A percentile compares a stretch with the other conserved stretches of the same genome.
These are phyloP conservation scores for Melanargia galathea DNA, from an alignment of 2,888 invertebrate genomes.

Conservation along the genomic window DNA sequence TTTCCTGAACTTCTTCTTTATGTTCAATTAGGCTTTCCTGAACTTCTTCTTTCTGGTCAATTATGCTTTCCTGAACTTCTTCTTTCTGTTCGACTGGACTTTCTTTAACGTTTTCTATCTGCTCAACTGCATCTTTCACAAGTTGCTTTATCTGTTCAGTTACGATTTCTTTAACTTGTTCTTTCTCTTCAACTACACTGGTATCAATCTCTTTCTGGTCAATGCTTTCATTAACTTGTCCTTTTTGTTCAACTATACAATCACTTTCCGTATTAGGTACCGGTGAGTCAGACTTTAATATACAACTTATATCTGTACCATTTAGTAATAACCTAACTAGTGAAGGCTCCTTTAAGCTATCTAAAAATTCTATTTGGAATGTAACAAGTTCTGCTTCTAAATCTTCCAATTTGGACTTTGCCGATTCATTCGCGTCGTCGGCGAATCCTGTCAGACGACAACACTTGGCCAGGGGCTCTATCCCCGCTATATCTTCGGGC, in stretches of 20 bases:
- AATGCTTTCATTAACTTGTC: conserved; percentile 18
- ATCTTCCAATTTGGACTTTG: conserved; percentile 62
- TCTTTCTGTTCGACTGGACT: conserved; percentile 19
- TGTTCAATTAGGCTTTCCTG: not conserved
- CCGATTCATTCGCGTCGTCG: conserved; percentile 70
- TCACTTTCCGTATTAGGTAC: conserved; percentile 28
- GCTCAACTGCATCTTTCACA: not conserved
- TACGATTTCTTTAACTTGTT: not conserved
- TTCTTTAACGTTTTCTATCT: not conserved
- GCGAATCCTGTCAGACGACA: conserved; percentile 80
- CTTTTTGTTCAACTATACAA: conserved; percentile 25
- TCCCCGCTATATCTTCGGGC: conserved; percentile 81
- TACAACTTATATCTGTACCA: conserved; percentile 67
- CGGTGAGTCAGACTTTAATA: conserved; percentile 36
- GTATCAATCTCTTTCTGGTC: conserved; percentile 10
- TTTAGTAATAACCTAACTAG: conserved; percentile 82
- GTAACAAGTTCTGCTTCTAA: conserved; percentile 60
- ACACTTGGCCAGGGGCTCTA: conserved; percentile 84
- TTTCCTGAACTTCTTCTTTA: not conserved
- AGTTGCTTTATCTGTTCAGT: not conserved
- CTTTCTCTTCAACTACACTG: conserved; percentile 26
- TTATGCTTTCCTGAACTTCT: not conserved
- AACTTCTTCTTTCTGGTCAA: not conserved
- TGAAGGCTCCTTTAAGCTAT: conserved; percentile 81
- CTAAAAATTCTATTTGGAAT: conserved; percentile 84